Conservation (phyloP, 2,797 vertebrate species). For the Menidia menidia region DNA sequence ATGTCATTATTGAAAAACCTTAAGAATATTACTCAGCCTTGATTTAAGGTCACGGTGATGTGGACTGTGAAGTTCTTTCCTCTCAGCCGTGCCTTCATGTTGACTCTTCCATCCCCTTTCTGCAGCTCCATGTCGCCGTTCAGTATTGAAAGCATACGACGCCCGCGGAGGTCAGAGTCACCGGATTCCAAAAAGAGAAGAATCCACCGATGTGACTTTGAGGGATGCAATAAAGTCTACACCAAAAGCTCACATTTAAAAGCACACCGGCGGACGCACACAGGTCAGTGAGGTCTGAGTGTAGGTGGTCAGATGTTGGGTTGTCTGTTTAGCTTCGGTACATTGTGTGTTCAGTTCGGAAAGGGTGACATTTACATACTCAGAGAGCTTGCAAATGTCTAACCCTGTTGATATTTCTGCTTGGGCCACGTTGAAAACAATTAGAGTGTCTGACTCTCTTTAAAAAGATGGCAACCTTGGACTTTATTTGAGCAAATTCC, state of each 20-base stretch:
- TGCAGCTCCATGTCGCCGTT: conserved; percentile 97
- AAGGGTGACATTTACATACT: conserved; percentile 1
- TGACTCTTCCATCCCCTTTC: conserved; percentile 9
- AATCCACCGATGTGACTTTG: conserved; percentile 98
- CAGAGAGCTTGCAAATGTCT: neutral
- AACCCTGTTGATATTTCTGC: neutral
- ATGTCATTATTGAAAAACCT: neutral
- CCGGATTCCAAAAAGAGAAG: conserved; percentile 98
- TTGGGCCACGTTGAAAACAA: neutral
- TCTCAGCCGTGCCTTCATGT: neutral
- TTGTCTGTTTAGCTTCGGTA: conserved; percentile 2
- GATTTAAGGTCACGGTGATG: too few species aligned
- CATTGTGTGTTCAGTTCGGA: neutral
- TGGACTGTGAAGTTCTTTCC: neutral
- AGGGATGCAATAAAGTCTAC: conserved; percentile 99
- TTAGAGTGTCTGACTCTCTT: neutral
- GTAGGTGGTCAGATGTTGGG: neutral
- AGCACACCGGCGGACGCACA: conserved; percentile 97
- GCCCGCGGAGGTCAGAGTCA: conserved; percentile 95
- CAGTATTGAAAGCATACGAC: conserved; percentile 98
- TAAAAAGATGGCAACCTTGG: neutral
- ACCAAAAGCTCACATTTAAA: conserved; percentile 99
- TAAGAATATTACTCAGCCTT: neutral
- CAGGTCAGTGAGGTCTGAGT: conserved; percentile 82
- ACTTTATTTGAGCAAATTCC: neutral